A percentile compares a stretch with the other conserved stretches of the same genome.
Conservation (phyloP, 2,888 invertebrate species). For the Dynastes tityus region DNA sequence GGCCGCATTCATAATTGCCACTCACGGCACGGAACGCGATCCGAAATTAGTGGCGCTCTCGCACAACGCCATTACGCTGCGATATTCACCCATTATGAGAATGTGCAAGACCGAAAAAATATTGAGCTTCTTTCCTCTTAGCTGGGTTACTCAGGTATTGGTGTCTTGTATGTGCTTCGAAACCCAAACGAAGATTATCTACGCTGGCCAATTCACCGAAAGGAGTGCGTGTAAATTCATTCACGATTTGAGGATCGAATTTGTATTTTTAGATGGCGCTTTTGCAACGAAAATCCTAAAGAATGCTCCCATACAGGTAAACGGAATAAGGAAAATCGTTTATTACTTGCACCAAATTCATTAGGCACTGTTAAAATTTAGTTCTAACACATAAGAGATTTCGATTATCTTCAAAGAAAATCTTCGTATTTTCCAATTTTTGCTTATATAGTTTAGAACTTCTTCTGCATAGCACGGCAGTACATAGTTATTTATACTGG, state of each 20-base stretch:
- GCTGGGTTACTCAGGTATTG: slow-evolving; percentile 62
- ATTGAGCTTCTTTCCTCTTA: slow-evolving; percentile 63
- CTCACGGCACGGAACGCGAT: slow-evolving; percentile 61
- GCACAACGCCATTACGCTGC: slow-evolving; percentile 61
- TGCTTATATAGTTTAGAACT: no score
- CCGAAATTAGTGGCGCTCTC: slow-evolving; percentile 64
- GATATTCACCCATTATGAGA: slow-evolving; percentile 56
- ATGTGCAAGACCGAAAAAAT: slow-evolving; percentile 60
- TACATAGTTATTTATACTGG: no score
- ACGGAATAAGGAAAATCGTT: neutral
- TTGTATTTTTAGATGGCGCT: slow-evolving; percentile 61
- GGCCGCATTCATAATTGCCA: slow-evolving; percentile 64
- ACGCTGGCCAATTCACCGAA: slow-evolving; percentile 60
- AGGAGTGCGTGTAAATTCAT: slow-evolving; percentile 63
- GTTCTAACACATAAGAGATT: neutral
- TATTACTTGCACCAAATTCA: slow-evolving; percentile 8
- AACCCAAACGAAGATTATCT: slow-evolving; percentile 58
- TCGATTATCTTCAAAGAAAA: neutral
- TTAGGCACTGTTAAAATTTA: neutral
- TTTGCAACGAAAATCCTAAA: slow-evolving; percentile 60
- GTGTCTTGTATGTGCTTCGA: slow-evolving; percentile 62
- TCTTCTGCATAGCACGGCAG: no score
- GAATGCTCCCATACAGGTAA: slow-evolving; percentile 62
- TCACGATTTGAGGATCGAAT: slow-evolving; percentile 63
- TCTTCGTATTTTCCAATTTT: no score